Base-by-base conservation (phyloP, 2,888 invertebrate genomes). In the Drosophila flavopinicola region DNA sequence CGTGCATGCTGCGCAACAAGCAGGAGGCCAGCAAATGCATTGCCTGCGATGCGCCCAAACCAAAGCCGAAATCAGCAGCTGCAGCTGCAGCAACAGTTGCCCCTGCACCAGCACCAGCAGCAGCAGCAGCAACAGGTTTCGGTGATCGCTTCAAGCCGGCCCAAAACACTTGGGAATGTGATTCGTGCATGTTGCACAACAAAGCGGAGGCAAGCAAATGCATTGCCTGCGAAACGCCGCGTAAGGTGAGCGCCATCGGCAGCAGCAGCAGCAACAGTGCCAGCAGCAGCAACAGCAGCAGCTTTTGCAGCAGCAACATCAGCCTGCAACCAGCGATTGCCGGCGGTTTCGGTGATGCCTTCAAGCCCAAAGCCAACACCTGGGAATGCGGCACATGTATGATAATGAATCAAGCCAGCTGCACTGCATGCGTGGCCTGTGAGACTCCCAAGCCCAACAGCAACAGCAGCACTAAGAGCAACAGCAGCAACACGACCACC, bases 121-220 rank as follows among this genome's bases (percentile, higher is more conserved):
- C 56, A 11, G 24, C 35, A 42, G 6, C 15, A 20, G 6, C 52
- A 23, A 7, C 57, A 27, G 56, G 67, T 2, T 88, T 88, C 42
- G 87, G 84, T 0, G 89, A 90, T 42, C 88, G 90, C 67, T 94
- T 93, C 70, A 94, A 94, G 78, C 92, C 92, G 51, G 88, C 92
- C 1, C 84, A 90, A 23, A 93, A 92, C 38, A 92, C 93, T 9
- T 95, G 95, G 95, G 93, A 94, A 73, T 95, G 95, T 88, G 90
- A 92, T 9, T 91, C 90, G 7, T 95, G 95, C 87, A 91, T 93
- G 90, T 90, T 94, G 11, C 90, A 92, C 41, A 95, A 95, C 87
- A 89, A 92, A 1, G 86, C 89, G 0, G 89, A 89, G 11, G 88
- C 78, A 3, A 78, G 68, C 1, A 90, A 90, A 23, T 94, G 94